Conservation (phyloP, 2,888 invertebrate genomes). For the Watsonalla cultraria region DNA sequence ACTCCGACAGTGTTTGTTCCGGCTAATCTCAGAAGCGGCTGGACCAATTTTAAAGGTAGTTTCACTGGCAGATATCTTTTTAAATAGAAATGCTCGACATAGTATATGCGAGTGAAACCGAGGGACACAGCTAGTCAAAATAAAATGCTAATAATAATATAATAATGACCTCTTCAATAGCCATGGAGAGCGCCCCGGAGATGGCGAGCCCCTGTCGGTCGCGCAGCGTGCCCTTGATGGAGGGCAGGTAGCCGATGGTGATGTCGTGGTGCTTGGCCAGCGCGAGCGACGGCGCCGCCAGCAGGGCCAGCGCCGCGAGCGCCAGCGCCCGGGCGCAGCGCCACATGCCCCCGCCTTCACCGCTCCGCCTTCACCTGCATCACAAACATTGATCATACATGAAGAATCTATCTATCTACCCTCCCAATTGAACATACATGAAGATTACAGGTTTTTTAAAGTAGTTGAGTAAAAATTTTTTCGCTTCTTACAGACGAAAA, state of each 20-base stretch:
- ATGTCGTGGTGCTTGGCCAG: constrained; percentile 73
- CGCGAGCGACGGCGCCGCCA: constrained; percentile 75
- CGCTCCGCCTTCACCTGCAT: constrained; percentile 49
- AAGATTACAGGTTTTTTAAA: no score
- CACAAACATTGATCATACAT: not conserved
- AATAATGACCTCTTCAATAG: constrained; percentile 85
- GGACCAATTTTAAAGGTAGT: no score
- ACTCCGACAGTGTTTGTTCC: no score
- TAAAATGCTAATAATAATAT: not conserved
- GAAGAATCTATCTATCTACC: no score
- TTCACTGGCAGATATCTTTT: no score
- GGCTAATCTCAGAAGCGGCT: no score
- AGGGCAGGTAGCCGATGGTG: constrained; percentile 92
- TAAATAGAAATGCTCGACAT: no score
- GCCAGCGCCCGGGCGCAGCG: constrained; percentile 82
- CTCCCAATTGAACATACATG: no score
- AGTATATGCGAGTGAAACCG: no score
- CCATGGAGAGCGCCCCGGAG: constrained; percentile 94
- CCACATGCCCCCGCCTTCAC: constrained; percentile 81
- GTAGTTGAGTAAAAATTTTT: no score
- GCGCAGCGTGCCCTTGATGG: constrained; percentile 86
- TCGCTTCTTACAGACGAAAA: no score
- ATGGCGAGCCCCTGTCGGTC: constrained; percentile 91
- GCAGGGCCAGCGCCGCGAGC: constrained; percentile 80
- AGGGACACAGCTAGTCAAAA: no score